Conservation (phyloP, 1,140 invertebrate species). For the Pogonomyrmex barbatus region DNA sequence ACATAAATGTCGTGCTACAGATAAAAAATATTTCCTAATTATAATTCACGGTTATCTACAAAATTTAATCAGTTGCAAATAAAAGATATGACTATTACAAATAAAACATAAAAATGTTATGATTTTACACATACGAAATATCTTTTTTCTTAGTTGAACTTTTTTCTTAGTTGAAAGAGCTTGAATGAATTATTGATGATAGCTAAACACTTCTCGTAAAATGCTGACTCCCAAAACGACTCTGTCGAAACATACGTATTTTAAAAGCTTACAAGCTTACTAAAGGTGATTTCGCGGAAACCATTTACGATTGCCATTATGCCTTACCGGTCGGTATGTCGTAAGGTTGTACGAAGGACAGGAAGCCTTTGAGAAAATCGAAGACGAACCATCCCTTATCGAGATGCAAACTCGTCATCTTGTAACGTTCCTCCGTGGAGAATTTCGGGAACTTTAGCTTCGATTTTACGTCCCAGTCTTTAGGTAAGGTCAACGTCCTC, state of each 20-base stretch:
- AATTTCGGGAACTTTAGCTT: constrained; percentile 82
- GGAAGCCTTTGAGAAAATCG: constrained; percentile 86
- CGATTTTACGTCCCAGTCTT: constrained; percentile 77
- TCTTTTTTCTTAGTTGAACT: neutral
- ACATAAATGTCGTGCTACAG: neutral
- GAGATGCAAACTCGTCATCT: constrained; percentile 86
- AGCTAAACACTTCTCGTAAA: neutral
- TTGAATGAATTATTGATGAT: constrained; percentile 8
- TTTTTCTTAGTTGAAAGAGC: neutral
- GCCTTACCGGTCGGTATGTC: constrained; percentile 86
- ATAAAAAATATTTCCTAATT: neutral
- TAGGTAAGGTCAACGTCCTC: constrained; percentile 72
- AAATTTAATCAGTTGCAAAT: neutral
- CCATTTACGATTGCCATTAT: neutral
- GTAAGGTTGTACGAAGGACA: constrained; percentile 87
- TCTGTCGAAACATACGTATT: neutral
- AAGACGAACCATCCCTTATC: constrained; percentile 86
- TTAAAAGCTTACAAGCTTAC: neutral
- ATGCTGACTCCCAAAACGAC: neutral
- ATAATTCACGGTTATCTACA: neutral
- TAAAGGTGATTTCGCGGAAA: neutral
- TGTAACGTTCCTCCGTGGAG: constrained; percentile 80
- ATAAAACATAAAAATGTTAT: neutral
- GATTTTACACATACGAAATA: neutral
- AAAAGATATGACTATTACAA: neutral